phyloP scores from a whole-genome alignment of 2,113 vertebrate genomes.

The Eira barbara region DNA sequence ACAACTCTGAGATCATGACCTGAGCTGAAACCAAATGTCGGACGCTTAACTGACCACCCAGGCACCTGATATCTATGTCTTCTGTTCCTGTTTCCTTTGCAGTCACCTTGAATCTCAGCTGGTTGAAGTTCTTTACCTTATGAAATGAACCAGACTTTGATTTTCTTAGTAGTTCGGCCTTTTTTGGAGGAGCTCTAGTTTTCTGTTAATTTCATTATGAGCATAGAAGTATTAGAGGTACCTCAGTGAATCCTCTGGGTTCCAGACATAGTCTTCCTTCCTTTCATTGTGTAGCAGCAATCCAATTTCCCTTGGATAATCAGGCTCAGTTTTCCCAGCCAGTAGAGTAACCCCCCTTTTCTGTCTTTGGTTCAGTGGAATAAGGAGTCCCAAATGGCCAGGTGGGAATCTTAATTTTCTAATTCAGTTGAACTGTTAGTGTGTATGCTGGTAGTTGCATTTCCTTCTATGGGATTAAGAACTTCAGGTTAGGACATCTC shows the following conservation, averaged over 20 bases:
- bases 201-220: neutral
- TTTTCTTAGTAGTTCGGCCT: neutral
- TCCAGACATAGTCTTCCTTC: neutral
- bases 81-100: neutral
- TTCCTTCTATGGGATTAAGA: neutral
- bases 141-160: neutral
- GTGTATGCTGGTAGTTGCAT: neutral
- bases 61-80: neutral
- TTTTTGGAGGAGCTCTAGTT: neutral
- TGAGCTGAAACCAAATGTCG: neutral
- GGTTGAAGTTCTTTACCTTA: neutral
- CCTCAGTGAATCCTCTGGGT: neutral
- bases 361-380: neutral
- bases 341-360: neutral
- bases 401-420: neutral
- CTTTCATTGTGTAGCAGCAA: neutral
- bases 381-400: neutral
- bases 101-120: neutral
- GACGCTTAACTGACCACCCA: neutral
- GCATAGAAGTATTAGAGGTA: neutral
- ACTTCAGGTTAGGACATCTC: neutral
- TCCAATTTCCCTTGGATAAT: neutral
- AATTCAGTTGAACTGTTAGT: neutral
- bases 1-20: neutral
- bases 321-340: neutral